A percentile compares a stretch with the other conserved stretches of the same genome.
Conservation (phyloP, 2,797 vertebrate genomes). For the Pantherophis alleghaniensis region DNA sequence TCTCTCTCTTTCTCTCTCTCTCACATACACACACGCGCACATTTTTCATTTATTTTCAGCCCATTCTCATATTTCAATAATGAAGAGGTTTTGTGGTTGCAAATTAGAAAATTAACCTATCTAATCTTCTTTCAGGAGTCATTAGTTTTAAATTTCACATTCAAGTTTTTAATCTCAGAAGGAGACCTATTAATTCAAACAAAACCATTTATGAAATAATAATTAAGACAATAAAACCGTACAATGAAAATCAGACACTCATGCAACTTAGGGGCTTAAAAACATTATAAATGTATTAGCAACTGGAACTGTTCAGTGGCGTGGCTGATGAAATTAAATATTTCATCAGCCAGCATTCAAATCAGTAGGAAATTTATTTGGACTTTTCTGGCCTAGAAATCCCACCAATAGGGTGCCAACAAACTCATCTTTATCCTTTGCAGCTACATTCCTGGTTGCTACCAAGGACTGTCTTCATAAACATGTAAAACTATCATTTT, state of each 20-base stretch:
- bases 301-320: neutral
- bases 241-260: neutral
- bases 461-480: neutral
- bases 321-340: neutral
- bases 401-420: neutral
- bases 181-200: neutral
- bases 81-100: accelerated
- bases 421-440: neutral
- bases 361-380: neutral
- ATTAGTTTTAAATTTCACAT: neutral
- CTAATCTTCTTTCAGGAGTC: neutral
- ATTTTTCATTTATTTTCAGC: neutral
- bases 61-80: accelerated
- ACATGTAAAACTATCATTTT: neutral
- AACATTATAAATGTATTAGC: neutral
- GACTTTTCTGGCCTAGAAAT: neutral
- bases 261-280: neutral
- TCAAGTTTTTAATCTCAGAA: neutral
- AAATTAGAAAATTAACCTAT: neutral
- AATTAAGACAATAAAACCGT: neutral
- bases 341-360: neutral
- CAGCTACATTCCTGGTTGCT: neutral
- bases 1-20: too few species aligned
- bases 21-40: too few species aligned
- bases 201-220: neutral